Evolutionary conservation across 2,113 vertebrate species (phyloP).

Genomic region (Haemorhous mexicanus): DNA sequence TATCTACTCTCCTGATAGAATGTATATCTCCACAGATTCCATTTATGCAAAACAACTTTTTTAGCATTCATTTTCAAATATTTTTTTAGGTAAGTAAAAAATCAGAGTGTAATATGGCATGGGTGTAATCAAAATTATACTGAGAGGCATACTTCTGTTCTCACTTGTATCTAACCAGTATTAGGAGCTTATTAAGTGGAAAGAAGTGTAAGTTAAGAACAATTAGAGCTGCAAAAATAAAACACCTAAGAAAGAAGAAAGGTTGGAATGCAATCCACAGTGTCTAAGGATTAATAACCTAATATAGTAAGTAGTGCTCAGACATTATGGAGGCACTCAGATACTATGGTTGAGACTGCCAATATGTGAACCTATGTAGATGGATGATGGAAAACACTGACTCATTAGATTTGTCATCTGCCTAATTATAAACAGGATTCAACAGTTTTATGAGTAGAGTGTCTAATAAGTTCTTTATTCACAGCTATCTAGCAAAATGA

Average conservation of each 20-base stretch:
- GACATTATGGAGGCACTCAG: not conserved
- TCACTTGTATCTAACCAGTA: not conserved
- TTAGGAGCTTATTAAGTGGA: not conserved
- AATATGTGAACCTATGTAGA: not conserved
- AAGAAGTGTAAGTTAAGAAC: not conserved
- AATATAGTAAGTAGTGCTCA: not conserved
- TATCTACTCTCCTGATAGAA: not conserved
- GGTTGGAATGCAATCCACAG: not conserved
- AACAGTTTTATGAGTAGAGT: not conserved
- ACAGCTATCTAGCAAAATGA: not conserved
- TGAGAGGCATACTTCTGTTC: not conserved
- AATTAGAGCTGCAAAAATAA: not conserved
- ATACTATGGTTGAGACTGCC: not conserved
- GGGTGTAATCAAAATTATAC: not conserved
- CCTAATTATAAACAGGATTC: not conserved
- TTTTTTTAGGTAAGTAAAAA: not conserved
- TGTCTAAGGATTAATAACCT: not conserved
- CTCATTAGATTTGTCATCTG: not conserved
- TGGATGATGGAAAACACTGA: not conserved
- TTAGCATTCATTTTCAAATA: not conserved
- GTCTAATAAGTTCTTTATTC: not conserved
- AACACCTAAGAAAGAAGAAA: not conserved
- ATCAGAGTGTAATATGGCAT: not conserved
- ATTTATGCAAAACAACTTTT: not conserved
- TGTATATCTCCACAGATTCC: not conserved